These are phyloP conservation scores for Pycnonotus jocosus DNA, from an alignment of 2,113 vertebrate species.

Conservation along the genomic window DNA sequence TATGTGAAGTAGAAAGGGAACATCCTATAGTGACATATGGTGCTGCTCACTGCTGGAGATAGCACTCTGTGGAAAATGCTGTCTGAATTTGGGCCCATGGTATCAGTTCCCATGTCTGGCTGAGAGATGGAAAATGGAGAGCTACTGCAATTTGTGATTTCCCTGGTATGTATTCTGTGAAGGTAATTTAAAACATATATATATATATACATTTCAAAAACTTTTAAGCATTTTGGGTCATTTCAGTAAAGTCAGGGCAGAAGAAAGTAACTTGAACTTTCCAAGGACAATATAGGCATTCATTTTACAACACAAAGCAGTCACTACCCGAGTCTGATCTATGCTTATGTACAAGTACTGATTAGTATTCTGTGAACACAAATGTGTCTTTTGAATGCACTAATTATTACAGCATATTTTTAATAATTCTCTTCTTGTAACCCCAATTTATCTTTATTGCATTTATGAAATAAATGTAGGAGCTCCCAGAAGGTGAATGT, in stretches of 20 bases:
- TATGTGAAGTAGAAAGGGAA: background rate
- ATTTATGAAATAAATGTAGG: conserved; percentile 35
- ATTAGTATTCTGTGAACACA: background rate
- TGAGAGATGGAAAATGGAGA: background rate
- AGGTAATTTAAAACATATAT: background rate
- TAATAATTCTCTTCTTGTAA: conserved; percentile 34
- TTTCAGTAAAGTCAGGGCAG: background rate
- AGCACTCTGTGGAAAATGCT: background rate
- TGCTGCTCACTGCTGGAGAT: background rate
- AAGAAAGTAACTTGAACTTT: background rate
- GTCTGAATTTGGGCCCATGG: background rate
- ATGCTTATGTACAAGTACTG: background rate
- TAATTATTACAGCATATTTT: conserved; percentile 40
- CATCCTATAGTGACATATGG: background rate
- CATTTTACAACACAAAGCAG: background rate
- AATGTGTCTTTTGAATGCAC: background rate
- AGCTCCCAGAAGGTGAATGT: conserved; percentile 9
- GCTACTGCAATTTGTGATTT: background rate
- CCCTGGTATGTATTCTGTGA: background rate
- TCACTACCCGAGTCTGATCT: background rate
- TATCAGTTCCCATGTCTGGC: background rate
- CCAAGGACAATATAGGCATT: background rate
- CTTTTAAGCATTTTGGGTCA: background rate
- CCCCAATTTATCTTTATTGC: conserved; percentile 24
- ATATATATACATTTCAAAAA: too few species aligned